phyloP scores from a whole-genome alignment of 2,888 invertebrate species.

The Sarcophaga caerulescens region DNA sequence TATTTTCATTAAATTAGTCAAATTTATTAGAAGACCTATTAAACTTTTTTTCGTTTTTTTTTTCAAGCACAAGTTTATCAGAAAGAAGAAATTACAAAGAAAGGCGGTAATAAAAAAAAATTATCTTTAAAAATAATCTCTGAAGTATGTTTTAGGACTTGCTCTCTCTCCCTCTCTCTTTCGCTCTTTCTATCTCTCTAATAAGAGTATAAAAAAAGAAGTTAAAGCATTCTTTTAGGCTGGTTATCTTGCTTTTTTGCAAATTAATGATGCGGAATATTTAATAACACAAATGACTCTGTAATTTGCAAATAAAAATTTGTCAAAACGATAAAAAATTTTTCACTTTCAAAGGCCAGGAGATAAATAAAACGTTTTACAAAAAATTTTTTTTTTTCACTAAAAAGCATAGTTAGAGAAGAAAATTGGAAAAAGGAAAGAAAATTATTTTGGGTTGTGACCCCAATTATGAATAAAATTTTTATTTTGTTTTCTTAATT shows the following conservation, averaged over 20 bases:
- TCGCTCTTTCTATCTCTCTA: too few species aligned
- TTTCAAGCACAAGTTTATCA: too few species aligned
- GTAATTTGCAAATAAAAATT: not conserved
- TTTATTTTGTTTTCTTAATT: not conserved
- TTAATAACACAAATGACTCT: not conserved
- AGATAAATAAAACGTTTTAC: not conserved
- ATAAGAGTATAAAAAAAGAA: not conserved
- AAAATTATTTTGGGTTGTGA: not conserved
- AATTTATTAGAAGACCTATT: too few species aligned
- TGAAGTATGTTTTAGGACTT: too few species aligned
- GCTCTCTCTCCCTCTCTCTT: too few species aligned
- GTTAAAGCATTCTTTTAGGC: not conserved
- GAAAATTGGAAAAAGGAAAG: not conserved
- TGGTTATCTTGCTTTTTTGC: not conserved
- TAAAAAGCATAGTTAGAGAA: not conserved
- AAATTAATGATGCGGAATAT: constrained; percentile 17
- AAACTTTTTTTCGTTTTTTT: too few species aligned
- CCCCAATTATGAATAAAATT: not conserved
- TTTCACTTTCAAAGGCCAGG: not conserved
- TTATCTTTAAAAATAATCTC: too few species aligned
- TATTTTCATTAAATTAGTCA: too few species aligned
- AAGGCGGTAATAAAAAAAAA: not conserved
- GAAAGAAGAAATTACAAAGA: constrained; percentile 7
- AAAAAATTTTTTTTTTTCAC: not conserved
- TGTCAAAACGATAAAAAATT: not conserved